These are phyloP conservation scores for Brachionus plicatilis DNA, from an alignment of 1,140 invertebrate genomes.

Conservation along the genomic window DNA sequence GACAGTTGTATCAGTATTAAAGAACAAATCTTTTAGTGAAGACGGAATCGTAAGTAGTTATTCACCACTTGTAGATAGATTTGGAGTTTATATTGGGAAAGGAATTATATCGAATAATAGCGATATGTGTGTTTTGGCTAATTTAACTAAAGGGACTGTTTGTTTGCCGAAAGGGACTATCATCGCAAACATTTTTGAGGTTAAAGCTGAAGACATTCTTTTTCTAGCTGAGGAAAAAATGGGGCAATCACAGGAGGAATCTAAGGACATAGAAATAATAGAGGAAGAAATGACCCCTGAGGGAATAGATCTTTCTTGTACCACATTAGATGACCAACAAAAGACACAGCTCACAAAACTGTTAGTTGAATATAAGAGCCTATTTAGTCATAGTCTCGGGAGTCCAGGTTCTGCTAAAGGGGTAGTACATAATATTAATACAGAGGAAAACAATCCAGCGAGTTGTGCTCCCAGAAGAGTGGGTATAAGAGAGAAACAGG, in stretches of 20 bases:
- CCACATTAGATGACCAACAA: not conserved
- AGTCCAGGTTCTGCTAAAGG: not conserved
- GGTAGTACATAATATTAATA: conserved; percentile 4
- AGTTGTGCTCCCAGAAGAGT: no score
- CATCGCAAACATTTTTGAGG: not conserved
- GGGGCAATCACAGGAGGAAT: not conserved
- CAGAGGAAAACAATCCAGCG: not conserved
- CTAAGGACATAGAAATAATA: not conserved
- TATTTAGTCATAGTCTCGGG: not conserved
- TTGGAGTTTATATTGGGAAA: not conserved
- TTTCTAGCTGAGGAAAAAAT: not conserved
- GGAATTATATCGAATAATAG: not conserved
- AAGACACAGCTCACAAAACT: not conserved
- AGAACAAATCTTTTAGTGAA: no score
- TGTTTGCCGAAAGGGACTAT: not conserved
- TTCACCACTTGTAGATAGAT: not conserved
- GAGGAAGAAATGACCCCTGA: not conserved
- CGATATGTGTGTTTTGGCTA: not conserved
- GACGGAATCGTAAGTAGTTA: no score
- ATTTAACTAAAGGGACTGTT: not conserved
- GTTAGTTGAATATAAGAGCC: not conserved
- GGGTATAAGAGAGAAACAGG: not conserved
- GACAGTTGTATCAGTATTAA: no score
- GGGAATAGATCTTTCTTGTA: not conserved
- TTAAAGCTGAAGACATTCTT: not conserved